Evolutionary conservation across 2,113 vertebrate genomes (phyloP), one percentile per base, ranked within the genome.

Genomic region (Myotis brandtii): DNA sequence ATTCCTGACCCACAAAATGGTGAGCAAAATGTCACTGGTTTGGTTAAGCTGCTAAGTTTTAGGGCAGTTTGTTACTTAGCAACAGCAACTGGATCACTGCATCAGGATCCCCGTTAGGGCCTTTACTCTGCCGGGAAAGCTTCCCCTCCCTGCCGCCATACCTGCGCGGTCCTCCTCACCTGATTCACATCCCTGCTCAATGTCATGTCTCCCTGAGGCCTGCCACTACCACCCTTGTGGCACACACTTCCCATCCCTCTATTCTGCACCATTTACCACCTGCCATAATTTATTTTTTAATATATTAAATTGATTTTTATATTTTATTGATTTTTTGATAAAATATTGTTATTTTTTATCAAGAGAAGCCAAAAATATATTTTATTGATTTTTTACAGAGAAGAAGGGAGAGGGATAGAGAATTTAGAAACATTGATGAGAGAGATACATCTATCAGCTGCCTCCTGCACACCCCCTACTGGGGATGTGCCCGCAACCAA

Each of bases 141-240:
- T 17, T 76, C 27, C 27, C 25, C 52, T 17, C 54, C n/a, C 25
- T 14, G 9, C 32, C 30, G 34, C 2, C 27, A 23, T 4, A 54
- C 21, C 34, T 9, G 13, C 1, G 0, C 10, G 18, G 2, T 54
- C 23, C 14, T 25, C n/a, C 37, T 40, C 17, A 56, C 17, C 14
- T 3, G 56, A 30, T 8, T 48, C 43, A 37, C 3, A 3, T 9
- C 62, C 77, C 43, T 43, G 56, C 23, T 64, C 34, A 46, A 17
- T 30, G 13, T 46, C 10, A 27, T 23, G 17, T 34, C 48, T 52
- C 23, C 64, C n/a, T 1, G 11, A 89, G 30, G 52, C 11, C 50
- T 23, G 40, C 18, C 10, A 13, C 48, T 17, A 27, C 23, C 30
- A 34, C 2, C 25, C 69, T 23, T 0, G 2, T 66, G n/a, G 46